Base-by-base conservation (phyloP, 1,140 invertebrate genomes). In the Atta texana region DNA sequence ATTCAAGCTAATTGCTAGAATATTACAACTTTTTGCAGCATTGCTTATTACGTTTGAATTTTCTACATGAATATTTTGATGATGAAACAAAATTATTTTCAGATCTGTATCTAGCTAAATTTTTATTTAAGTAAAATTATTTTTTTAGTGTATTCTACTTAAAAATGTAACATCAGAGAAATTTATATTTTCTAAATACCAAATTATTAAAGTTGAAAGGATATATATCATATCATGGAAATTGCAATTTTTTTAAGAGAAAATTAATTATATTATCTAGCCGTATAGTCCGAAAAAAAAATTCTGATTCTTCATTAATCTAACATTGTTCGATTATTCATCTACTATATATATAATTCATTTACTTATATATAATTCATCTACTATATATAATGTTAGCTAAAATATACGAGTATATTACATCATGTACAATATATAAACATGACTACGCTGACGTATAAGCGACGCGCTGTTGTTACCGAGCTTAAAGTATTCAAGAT, bases 401-500 rank as follows among this genome's bases (percentile, higher is more conserved):
- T 7, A n/a, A 68, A 34, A 21, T 16, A 24, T 69, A 69, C n/a
- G 2, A 51, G 0, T 10, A 10, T 18, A 14, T 24, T n/a, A 34
- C 12, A 18, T 69, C 21, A 68, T 24, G 10, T 31, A 24, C 24
- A 24, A 24, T 24, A 84, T 34, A 18, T 51, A 63, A 24, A 61
- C 51, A 21, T 10, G 57, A 44, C 49, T 51, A 49, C 18, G 10
- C 16, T 7, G 24, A 18, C 39, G 10, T 76, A 63, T n/a, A 12
- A 44, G 18, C 55, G 14, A 51, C 24, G 24, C 14, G 4, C 69
- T 24, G 69, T 39, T 75, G 39, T 74, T 61, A 74, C n/a, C 39
- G 14, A 1, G 69, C 57, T 84, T 74, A 75, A 84, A 84, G 69
- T 84, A 84, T 84, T 84, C 80, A 57, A 63, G 80, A 84, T 84